Base-by-base conservation (phyloP, 2,888 invertebrate genomes). In the Leptarthrus brevirostris region DNA sequence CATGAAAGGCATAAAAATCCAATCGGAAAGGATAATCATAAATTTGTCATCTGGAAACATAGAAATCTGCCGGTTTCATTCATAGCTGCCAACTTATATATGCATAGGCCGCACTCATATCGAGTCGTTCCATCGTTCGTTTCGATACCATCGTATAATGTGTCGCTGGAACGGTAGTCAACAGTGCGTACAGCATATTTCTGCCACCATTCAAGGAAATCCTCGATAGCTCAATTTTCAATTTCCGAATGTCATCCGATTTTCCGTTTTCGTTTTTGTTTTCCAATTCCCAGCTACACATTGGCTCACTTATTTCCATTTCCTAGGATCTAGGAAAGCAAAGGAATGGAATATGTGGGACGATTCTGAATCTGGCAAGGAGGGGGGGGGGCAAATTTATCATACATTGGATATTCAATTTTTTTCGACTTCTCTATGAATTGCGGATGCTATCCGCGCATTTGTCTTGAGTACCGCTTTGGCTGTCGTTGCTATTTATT, bases 191-290 rank as follows among this genome's bases (percentile, higher is more conserved):
- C 49, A 54, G 44, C 54, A 71, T 71, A 71, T 71, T 54, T 71
- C 54, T 71, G 44, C 26, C 54, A 44, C 56, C 52, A 72, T 74
- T 74, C 72, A 70, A 66, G 76, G 73, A 74, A 54, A 74, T 76
- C 73, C 73, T 44, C 56, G 64, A 73, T 73, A 66, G 74, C 76
- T 74, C 76, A 74, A 74, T 76, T 76, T 76, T 76, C 76, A 74
- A 76, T 76, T 76, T 76, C 76, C 76, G 72, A 74, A 73, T 74
- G 74, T 74, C 76, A 74, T 74, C 44, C 52, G 24, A 73, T 76
- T 74, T 74, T 72, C 69, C 71, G 61, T 34, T 73, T 40, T 36
- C 20, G 52, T 64, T 36, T 73, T 58, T 58, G 8, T 44, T 72
- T 58, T 66, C 69, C 30, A 52, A 34, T 52, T 66, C 30, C 40